A percentile compares a stretch with the other conserved stretches of the same genome.
Conservation (phyloP, 2,797 vertebrate genomes). For the Pampus argenteus region DNA sequence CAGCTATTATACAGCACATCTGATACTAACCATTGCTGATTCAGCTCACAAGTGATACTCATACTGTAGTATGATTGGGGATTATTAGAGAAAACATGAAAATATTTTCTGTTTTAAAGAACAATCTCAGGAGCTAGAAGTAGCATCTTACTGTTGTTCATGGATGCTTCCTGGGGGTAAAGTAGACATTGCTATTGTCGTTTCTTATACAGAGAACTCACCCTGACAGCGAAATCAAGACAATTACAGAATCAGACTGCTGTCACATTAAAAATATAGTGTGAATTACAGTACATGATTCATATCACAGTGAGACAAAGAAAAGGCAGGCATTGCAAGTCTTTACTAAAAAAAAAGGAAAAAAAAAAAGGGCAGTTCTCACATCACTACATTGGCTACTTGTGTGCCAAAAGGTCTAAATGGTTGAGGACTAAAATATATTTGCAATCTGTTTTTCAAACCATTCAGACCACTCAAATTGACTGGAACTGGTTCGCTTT, state of each 20-base stretch:
- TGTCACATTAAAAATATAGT: conserved; percentile 11
- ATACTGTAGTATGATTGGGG: neutral
- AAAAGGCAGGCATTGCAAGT: neutral
- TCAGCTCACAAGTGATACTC: conserved; percentile 1
- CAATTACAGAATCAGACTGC: conserved; percentile 6
- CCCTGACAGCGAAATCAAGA: conserved; percentile 6
- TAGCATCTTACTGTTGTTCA: neutral
- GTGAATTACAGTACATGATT: conserved; percentile 3
- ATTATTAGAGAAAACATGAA: too few relatives aligned
- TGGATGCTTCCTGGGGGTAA: too few relatives aligned
- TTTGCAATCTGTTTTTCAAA: conserved; percentile 15
- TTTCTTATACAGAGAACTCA: neutral
- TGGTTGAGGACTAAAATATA: neutral
- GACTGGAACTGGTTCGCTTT: neutral
- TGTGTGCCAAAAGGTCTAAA: neutral
- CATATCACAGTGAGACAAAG: neutral
- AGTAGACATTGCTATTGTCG: neutral
- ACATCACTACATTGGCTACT: neutral
- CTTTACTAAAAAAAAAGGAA: neutral
- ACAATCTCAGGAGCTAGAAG: conserved; percentile 1
- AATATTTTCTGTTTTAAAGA: neutral
- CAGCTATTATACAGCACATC: conserved; percentile 13
- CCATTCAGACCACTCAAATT: neutral
- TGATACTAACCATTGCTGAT: conserved; percentile 12
- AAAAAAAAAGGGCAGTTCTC: neutral